Evolutionary conservation across 2,888 invertebrate genomes (phyloP).

Genomic region (Standfussiana lucernea): DNA sequence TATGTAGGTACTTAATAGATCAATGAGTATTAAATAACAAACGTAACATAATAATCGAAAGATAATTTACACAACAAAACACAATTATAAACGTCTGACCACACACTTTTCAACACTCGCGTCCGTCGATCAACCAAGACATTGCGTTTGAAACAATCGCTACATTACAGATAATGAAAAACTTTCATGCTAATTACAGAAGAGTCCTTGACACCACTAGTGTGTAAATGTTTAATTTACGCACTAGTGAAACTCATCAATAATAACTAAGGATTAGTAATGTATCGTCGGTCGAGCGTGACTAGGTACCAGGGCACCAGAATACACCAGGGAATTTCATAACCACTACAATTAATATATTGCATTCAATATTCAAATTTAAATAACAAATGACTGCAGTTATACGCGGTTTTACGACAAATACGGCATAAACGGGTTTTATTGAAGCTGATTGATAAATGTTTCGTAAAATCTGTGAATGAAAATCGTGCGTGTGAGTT

Average conservation of each 20-base stretch:
- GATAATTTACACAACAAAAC: constrained; percentile 43
- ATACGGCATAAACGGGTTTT: constrained; percentile 11
- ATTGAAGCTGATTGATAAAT: constrained; percentile 35
- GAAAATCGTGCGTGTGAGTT: constrained; percentile 28
- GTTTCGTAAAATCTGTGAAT: constrained; percentile 20
- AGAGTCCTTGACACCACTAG: constrained; percentile 68
- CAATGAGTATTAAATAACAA: neutral
- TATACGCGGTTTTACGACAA: constrained; percentile 9
- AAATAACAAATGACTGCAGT: constrained; percentile 17
- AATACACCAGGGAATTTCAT: constrained; percentile 64
- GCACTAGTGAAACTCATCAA: constrained; percentile 71
- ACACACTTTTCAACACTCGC: constrained; percentile 60
- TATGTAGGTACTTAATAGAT: constrained; percentile 1
- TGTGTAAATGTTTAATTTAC: constrained; percentile 46
- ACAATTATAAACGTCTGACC: constrained; percentile 56
- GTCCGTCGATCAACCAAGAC: constrained; percentile 60
- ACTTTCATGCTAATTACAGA: constrained; percentile 52
- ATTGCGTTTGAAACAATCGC: constrained; percentile 48
- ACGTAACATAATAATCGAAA: constrained; percentile 1
- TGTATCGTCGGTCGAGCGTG: constrained; percentile 59
- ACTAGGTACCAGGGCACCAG: constrained; percentile 41
- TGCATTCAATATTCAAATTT: constrained; percentile 43
- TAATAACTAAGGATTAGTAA: constrained; percentile 63
- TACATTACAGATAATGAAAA: constrained; percentile 40
- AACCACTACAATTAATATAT: constrained; percentile 42